A percentile compares a stretch with the other conserved stretches of the same genome.
These are phyloP conservation scores for Andrena bucephala DNA, from an alignment of 2,888 invertebrate species.

Conservation along the genomic window DNA sequence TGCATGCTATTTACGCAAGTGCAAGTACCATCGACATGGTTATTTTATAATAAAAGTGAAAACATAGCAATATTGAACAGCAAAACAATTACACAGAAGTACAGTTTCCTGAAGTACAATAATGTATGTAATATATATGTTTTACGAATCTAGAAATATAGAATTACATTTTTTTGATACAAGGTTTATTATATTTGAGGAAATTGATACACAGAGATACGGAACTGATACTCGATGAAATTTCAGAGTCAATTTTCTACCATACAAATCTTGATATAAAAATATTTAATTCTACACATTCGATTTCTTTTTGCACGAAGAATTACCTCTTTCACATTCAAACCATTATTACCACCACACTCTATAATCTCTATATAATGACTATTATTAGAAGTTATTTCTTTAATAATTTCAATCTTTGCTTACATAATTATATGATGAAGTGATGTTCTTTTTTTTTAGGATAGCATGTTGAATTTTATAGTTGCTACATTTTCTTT, in stretches of 20 bases:
- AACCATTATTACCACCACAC: no score
- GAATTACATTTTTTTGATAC: neutral
- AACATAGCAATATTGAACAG: constrained; percentile 84
- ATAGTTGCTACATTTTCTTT: constrained; percentile 83
- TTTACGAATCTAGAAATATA: constrained; percentile 11
- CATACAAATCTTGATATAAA: no score
- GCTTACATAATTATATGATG: neutral
- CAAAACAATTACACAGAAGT: constrained; percentile 84
- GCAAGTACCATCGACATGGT: constrained; percentile 78
- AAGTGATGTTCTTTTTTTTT: constrained; percentile 50
- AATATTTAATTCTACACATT: no score
- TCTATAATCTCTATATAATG: no score
- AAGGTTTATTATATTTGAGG: neutral
- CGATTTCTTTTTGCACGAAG: no score
- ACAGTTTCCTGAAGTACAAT: constrained; percentile 83
- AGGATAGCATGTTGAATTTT: constrained; percentile 84
- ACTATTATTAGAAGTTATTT: neutral
- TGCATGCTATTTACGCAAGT: constrained; percentile 74
- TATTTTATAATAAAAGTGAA: constrained; percentile 86
- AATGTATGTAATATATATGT: constrained; percentile 77
- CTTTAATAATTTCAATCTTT: neutral
- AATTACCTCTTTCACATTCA: no score
- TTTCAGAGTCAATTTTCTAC: no score
- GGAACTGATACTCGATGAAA: no score
- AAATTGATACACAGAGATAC: no score